Percentiles rank a stretch among this genome's conserved stretches.
Conservation (phyloP, 2,888 invertebrate genomes). For the Caenorhabditis plicata region DNA sequence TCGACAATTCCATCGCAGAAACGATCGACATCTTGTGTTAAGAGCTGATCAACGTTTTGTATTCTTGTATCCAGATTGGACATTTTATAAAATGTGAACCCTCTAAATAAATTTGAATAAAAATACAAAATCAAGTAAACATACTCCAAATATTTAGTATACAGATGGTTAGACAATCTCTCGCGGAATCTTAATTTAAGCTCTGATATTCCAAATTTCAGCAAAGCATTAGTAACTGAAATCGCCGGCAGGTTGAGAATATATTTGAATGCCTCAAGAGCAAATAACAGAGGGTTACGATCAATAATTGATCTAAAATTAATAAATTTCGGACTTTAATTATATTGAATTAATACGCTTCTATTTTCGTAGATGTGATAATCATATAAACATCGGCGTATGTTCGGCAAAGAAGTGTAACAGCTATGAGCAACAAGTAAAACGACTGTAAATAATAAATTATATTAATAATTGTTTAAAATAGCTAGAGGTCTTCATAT, state of each 20-base stretch:
- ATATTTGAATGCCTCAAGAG: constrained; percentile 77
- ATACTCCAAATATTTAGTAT: constrained; percentile 89
- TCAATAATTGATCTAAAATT: constrained; percentile 84
- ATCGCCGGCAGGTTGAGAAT: constrained; percentile 86
- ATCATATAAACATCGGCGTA: constrained; percentile 97
- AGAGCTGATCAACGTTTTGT: constrained; percentile 91
- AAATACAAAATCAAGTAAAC: constrained; percentile 62
- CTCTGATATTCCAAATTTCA: constrained; percentile 81
- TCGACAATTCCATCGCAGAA: constrained; percentile 94
- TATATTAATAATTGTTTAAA: no score
- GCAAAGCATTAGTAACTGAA: constrained; percentile 86
- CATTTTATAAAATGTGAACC: constrained; percentile 80
- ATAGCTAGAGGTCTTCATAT: neutral
- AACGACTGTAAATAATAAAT: constrained; percentile 49
- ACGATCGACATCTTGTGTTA: constrained; percentile 95
- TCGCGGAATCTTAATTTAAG: constrained; percentile 86
- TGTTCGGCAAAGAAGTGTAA: constrained; percentile 82
- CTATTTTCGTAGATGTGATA: constrained; percentile 86
- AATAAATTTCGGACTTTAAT: neutral
- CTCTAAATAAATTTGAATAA: constrained; percentile 33
- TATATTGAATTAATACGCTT: constrained; percentile 73
- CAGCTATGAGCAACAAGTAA: constrained; percentile 71
- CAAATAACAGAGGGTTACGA: constrained; percentile 80
- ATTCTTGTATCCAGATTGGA: constrained; percentile 88
- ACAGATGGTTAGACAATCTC: constrained; percentile 82